Base-by-base conservation (phyloP, 37 sponge, comb jelly and placozoan genomes). In the Cliona cf. orientalis region DNA sequence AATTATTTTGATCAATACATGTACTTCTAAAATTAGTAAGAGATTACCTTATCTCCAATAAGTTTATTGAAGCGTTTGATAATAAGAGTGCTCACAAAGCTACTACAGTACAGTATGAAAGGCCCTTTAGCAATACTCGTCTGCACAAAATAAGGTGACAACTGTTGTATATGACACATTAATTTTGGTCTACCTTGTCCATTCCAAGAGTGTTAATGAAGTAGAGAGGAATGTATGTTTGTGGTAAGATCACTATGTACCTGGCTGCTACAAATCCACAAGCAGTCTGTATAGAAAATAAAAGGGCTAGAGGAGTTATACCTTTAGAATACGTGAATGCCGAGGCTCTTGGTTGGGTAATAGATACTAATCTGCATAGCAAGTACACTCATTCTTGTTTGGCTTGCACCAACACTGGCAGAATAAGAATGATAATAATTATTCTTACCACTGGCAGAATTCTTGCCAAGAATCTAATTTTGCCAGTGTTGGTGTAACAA, bases 201-300 rank as follows among this genome's bases (percentile, higher is more conserved):
- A 96, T 79, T 12, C 39, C 17, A 5, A 96, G 68, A 26, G 85
- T 84, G 58, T 92, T 81, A 11, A 90, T 37, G 35, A 96, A 66
- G 74, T 90, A 96, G 55, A 92, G 75, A 2, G 97, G 93, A 14
- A 79, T 56, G 79, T 96, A 96, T 37, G 92, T 80, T 84, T 96
- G 97, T 34, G 91, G 76, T 0, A 97, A 42, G 62, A 93, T 88
- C 11, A 93, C 89, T 25, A 93, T 78, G 5, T 93, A 60, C 5
- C 97, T 64, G 25, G 91, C 84, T 42, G 80, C 82, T 84, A 92
- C 90, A 78, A 89, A 96, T 31, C 92, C 66, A 7, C 86, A 36
- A 22, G 85, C 92, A 28, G 78, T 69, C 94, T 93, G 80, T 7
- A 79, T 38, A 7, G 6, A 57, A 35, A 38, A 0, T 40, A 36